phyloP scores from a whole-genome alignment of 2,888 invertebrate genomes.

The Formica aserva region DNA sequence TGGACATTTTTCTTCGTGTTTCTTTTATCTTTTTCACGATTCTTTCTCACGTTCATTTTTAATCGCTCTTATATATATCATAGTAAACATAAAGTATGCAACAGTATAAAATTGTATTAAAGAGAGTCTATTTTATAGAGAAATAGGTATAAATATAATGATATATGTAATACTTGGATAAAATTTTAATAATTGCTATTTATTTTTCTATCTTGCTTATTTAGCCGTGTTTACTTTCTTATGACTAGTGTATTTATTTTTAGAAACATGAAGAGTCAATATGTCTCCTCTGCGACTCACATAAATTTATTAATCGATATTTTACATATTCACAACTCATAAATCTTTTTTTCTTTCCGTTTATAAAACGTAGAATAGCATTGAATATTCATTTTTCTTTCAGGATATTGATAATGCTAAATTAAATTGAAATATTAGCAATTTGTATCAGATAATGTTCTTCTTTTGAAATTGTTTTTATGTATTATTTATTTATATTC shows the following conservation, averaged over 20 bases:
- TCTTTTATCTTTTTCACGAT: not conserved
- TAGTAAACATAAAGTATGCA: not conserved
- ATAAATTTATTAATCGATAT: not conserved
- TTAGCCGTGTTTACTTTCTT: not conserved
- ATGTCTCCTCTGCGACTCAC: not conserved
- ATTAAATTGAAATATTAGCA: not conserved
- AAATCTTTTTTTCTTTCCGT: not conserved
- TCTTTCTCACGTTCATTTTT: not conserved
- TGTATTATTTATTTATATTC: not conserved
- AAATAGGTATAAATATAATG: not conserved
- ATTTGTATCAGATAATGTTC: not conserved
- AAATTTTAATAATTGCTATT: not conserved
- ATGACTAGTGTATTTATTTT: not conserved
- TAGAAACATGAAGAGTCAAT: not conserved
- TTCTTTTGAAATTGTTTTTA: not conserved
- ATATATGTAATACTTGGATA: not conserved
- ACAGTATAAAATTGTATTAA: not conserved
- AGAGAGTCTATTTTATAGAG: not conserved
- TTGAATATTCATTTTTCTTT: not conserved
- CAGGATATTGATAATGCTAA: not conserved
- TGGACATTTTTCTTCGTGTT: not conserved
- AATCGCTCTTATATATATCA: not conserved
- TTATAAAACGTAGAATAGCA: not conserved
- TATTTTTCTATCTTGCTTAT: not conserved
- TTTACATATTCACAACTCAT: not conserved